Conservation (phyloP, 2,888 invertebrate species). For the Callyntrura sp. region DNA sequence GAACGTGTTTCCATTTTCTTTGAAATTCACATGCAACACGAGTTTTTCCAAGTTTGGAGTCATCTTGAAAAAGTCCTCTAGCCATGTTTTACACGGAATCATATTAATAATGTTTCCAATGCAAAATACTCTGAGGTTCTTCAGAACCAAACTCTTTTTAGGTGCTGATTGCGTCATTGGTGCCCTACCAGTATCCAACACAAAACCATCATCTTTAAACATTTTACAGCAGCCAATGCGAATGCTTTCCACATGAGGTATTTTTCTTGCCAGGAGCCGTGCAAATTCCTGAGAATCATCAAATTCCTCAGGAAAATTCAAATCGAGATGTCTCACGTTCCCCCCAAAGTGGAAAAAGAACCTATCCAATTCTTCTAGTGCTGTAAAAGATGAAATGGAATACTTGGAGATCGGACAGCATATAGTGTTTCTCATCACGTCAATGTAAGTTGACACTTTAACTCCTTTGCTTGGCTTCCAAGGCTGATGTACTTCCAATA, state of each 20-base stretch:
- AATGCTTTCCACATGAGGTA: constrained; percentile 69
- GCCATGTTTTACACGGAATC: constrained; percentile 67
- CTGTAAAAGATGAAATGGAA: constrained; percentile 70
- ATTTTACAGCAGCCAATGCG: constrained; percentile 78
- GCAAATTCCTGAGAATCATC: constrained; percentile 70
- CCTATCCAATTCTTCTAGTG: constrained; percentile 73
- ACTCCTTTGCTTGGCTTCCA: constrained; percentile 78
- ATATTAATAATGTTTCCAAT: constrained; percentile 75
- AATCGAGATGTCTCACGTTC: constrained; percentile 71
- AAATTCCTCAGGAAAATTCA: constrained; percentile 73
- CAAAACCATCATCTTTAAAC: constrained; percentile 56
- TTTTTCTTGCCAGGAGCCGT: constrained; percentile 60
- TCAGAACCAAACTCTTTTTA: neutral
- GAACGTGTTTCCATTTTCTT: constrained; percentile 77
- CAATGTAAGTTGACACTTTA: constrained; percentile 77
- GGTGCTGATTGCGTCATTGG: neutral
- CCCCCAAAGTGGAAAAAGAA: constrained; percentile 78
- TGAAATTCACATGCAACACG: constrained; percentile 77
- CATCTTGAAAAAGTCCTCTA: constrained; percentile 74
- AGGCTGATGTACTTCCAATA: constrained; percentile 78
- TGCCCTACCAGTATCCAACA: constrained; percentile 6
- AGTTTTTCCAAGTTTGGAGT: constrained; percentile 76
- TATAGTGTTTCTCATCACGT: constrained; percentile 73
- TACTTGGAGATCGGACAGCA: constrained; percentile 74
- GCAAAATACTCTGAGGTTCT: constrained; percentile 69